A percentile compares a stretch with the other conserved stretches of the same genome.
Evolutionary conservation across 2,113 vertebrate genomes (phyloP).

Genomic region (Balaeniceps rex): DNA sequence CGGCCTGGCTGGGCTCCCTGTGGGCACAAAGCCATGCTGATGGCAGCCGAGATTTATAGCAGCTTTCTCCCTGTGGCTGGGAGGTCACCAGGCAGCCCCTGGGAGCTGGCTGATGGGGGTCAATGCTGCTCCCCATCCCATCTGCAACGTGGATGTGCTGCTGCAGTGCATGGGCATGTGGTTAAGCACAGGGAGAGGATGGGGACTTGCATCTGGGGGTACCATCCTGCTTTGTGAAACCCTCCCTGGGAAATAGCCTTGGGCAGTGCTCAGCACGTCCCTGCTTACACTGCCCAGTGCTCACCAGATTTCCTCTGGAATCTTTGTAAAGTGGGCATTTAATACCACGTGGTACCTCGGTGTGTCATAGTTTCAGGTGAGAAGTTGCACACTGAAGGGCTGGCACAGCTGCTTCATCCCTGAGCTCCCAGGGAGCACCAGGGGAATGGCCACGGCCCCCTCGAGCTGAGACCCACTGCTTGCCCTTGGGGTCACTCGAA

Average conservation of each 20-base stretch:
- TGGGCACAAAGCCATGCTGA: neutral
- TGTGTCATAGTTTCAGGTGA: neutral
- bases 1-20: neutral
- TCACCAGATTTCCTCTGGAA: neutral
- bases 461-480: neutral
- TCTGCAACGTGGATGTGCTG: neutral
- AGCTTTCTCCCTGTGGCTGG: neutral
- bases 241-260: neutral
- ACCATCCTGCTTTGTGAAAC: neutral
- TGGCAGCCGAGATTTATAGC: neutral
- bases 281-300: neutral
- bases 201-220: neutral
- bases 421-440: neutral
- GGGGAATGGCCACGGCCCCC: neutral
- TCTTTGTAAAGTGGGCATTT: neutral
- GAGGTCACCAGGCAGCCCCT: neutral
- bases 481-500: accelerated
- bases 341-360: accelerated
- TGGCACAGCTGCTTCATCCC: neutral
- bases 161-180: neutral
- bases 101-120: neutral
- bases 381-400: neutral
- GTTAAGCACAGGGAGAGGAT: neutral
- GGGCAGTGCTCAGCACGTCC: neutral
- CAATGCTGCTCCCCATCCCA: neutral